These are phyloP conservation scores for Cydia amplana DNA, from an alignment of 1,140 invertebrate species.

Conservation along the genomic window DNA sequence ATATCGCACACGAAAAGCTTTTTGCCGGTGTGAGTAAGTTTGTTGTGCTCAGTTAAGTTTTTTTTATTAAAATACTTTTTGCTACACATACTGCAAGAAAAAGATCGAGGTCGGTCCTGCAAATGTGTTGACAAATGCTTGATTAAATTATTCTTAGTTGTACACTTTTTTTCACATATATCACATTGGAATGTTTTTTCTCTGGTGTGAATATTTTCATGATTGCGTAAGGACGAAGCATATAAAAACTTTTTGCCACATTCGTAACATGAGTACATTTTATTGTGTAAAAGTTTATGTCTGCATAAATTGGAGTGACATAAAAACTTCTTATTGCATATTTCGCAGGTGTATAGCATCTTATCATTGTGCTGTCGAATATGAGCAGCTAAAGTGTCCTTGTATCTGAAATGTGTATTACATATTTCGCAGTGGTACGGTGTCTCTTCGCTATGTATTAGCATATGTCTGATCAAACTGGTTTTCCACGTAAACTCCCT, in stretches of 20 bases:
- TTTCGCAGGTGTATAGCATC: too few species aligned
- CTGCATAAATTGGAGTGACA: too few species aligned
- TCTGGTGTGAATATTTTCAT: too few species aligned
- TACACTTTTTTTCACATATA: background rate
- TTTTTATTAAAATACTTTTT: constrained; percentile 36
- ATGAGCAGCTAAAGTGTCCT: too few species aligned
- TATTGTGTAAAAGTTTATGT: too few species aligned
- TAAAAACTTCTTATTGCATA: too few species aligned
- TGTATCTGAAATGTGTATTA: too few species aligned
- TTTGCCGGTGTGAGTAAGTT: background rate
- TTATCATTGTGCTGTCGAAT: too few species aligned
- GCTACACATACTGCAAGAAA: constrained; percentile 35
- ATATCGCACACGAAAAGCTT: background rate
- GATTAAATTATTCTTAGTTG: background rate
- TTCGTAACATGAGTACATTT: too few species aligned
- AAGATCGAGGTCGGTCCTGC: background rate
- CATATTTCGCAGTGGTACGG: background rate
- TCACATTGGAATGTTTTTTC: too few species aligned
- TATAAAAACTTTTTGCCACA: too few species aligned
- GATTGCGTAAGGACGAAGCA: too few species aligned
- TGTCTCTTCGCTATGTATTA: background rate
- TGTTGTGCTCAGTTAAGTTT: constrained; percentile 34
- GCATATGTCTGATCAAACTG: background rate
- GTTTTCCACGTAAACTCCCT: constrained; percentile 18
- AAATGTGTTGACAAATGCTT: constrained; percentile 12